Percentiles rank a stretch among this genome's conserved stretches.
These are phyloP conservation scores for Clusia tigrina DNA, from an alignment of 2,888 invertebrate genomes.

Conservation along the genomic window DNA sequence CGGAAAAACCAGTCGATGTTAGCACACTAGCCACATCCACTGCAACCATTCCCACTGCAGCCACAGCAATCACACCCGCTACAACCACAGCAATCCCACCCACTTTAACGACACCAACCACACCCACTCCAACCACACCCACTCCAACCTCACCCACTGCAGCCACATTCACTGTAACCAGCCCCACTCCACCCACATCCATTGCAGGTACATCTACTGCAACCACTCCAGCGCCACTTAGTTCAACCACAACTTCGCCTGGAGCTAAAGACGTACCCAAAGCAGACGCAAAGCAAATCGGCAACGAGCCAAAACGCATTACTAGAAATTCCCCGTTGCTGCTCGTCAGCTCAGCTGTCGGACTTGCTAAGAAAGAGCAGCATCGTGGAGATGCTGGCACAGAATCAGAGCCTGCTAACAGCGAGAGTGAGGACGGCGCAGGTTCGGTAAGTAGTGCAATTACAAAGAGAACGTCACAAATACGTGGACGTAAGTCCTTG, in stretches of 20 bases:
- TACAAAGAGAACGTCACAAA: slow-evolving; percentile 24
- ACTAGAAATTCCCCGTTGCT: slow-evolving; percentile 52
- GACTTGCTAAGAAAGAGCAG: background rate
- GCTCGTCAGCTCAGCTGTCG: slow-evolving; percentile 31
- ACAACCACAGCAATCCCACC: no score
- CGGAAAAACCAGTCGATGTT: slow-evolving; percentile 23
- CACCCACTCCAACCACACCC: no score
- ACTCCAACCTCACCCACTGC: no score
- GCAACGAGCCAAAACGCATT: slow-evolving; percentile 39
- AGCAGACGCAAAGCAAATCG: slow-evolving; percentile 26
- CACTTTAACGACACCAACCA: no score
- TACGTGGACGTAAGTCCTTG: slow-evolving; percentile 55
- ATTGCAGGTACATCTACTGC: no score
- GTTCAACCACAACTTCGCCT: no score
- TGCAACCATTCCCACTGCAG: no score
- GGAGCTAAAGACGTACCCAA: slow-evolving; percentile 30
- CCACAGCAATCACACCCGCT: no score
- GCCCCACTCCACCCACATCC: no score
- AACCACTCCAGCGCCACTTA: no score
- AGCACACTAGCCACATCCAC: no score
- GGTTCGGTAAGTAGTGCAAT: background rate
- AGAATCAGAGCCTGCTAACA: slow-evolving; percentile 30
- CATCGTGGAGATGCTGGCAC: background rate
- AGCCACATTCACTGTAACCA: no score
- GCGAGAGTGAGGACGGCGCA: slow-evolving; percentile 39